Evolutionary conservation across 2,113 vertebrate genomes (phyloP), one percentile per base, ranked within the genome.

Genomic region (Syngnathus scovelli): DNA sequence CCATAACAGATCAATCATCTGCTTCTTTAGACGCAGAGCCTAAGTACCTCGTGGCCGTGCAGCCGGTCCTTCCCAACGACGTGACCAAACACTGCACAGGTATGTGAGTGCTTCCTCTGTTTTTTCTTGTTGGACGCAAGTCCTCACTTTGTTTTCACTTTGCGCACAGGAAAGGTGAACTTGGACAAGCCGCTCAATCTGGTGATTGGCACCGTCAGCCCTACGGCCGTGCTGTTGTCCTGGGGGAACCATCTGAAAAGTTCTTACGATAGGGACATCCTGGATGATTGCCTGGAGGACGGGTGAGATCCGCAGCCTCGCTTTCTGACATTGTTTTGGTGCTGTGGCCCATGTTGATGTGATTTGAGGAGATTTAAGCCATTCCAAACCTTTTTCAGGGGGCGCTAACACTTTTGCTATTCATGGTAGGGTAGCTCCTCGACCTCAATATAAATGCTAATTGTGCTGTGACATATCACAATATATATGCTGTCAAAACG

Each of bases 221-320:
- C 94, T 36, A 94, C 93, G n/a, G 95, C 96, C 2, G 95, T 96
- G 23, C 91, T 95, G 44, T 86, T 98, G 1, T 98, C 96, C 56
- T 98, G 96, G 96, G 95, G 95, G 23, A 93, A 94, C 21, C 85
- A 96, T 48, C 91, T 98, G 78, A 98, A 95, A 75, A 94, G 91
- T 21, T 91, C 95, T 0, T 93, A 93, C 65, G 93, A 94, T 64
- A 94, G 91, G 86, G 94, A 93, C 5, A 7, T 93, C 80, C 89
- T 93, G 75, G 93, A 85, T 66, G 95, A 94, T 75, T 98, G 96
- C 86, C 79, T 93, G 12, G 93, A 93, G 6, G 93, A 98, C 74
- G 95, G 95, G 96, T 98, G 27, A 58, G 55, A 58, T 58, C 15
- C 27, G 2, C 5, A 58, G 16, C 1, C 21, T 18, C 27, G 55